Percentiles rank a stretch among this genome's conserved stretches.
Evolutionary conservation across 2,113 vertebrate genomes (phyloP).

Genomic region (Channa argus): DNA sequence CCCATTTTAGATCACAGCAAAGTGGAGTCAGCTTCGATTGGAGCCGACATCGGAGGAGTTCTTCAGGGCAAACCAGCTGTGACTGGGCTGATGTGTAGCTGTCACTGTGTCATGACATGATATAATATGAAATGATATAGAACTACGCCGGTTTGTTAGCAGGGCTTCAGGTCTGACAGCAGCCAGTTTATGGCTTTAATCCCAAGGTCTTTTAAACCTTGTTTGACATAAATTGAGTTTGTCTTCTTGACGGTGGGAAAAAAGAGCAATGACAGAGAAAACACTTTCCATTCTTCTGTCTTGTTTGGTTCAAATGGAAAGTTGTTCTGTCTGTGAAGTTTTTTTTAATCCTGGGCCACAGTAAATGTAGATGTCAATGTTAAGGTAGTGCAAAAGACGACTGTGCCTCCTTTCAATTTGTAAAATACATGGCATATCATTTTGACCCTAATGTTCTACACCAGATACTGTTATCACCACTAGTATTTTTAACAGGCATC

Average conservation of each 20-base stretch:
- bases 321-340: slow-evolving; percentile 75
- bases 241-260: slow-evolving; percentile 86
- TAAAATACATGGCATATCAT: neutral
- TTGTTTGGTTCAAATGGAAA: slow-evolving; percentile 90
- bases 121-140: slow-evolving; percentile 99
- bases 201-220: slow-evolving; percentile 99
- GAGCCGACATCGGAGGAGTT: slow-evolving; percentile 91
- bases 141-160: slow-evolving; percentile 98
- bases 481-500: neutral
- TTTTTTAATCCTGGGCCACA: slow-evolving; percentile 43
- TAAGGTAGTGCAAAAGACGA: slow-evolving; percentile 9
- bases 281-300: slow-evolving; percentile 83
- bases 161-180: slow-evolving; percentile 97
- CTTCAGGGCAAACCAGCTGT: slow-evolving; percentile 98
- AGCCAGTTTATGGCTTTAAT: slow-evolving; percentile 99
- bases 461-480: neutral
- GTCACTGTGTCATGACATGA: slow-evolving; percentile 95
- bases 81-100: slow-evolving; percentile 95
- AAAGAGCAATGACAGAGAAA: slow-evolving; percentile 84
- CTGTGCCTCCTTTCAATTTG: neutral
- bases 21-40: slow-evolving; percentile 94
- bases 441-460: slow-evolving; percentile 3
- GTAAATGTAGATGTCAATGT: slow-evolving; percentile 63
- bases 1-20: slow-evolving; percentile 85
- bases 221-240: slow-evolving; percentile 99